Evolutionary conservation across 1,140 invertebrate species (phyloP).

Genomic region (Ceratoteleas bidentatus): DNA sequence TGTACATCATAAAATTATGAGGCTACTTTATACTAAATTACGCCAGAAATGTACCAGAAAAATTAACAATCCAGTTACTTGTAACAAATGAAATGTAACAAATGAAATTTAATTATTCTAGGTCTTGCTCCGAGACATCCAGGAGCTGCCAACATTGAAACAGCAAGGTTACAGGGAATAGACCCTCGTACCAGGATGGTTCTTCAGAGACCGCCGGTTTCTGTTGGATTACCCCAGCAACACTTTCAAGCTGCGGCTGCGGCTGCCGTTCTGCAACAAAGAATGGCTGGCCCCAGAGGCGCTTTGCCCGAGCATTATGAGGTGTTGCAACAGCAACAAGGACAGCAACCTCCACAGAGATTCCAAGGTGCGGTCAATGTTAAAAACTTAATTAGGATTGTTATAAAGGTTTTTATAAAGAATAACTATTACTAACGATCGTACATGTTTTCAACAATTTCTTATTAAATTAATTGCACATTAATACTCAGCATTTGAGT

Average conservation of each 20-base stretch:
- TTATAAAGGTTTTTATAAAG: no score
- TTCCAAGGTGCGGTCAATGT: constrained; percentile 69
- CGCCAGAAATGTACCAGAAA: no score
- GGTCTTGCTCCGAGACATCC: constrained; percentile 74
- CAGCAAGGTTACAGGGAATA: constrained; percentile 77
- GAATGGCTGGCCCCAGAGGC: constrained; percentile 72
- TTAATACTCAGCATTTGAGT: neutral
- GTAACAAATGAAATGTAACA: neutral
- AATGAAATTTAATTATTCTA: constrained; percentile 29
- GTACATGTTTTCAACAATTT: no score
- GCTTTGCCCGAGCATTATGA: constrained; percentile 76
- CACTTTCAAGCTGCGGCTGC: constrained; percentile 73
- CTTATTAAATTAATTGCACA: neutral
- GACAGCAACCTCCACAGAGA: constrained; percentile 62
- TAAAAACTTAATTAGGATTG: no score
- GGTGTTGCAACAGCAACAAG: constrained; percentile 73
- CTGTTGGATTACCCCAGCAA: constrained; percentile 70
- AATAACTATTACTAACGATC: no score
- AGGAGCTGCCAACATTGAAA: constrained; percentile 71
- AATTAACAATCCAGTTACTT: neutral
- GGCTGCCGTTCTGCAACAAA: constrained; percentile 73
- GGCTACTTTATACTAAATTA: no score
- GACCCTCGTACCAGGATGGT: constrained; percentile 81
- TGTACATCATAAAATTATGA: no score
- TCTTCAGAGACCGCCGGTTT: constrained; percentile 75